Evolutionary conservation across 2,113 vertebrate species (phyloP).

Genomic region (Podarcis raffonei): DNA sequence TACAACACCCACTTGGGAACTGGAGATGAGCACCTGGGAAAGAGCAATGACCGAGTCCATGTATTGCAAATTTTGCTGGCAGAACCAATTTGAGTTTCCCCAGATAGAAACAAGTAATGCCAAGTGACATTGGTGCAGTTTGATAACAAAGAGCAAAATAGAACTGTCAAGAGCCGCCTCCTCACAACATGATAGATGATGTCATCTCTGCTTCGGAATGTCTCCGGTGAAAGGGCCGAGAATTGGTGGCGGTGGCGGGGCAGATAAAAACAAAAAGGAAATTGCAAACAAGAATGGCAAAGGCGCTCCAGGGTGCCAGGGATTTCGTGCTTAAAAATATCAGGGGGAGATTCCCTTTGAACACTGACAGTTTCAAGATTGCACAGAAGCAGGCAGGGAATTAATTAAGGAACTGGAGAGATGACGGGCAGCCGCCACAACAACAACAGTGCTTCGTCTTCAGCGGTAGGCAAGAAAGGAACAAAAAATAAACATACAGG

Average conservation of each 20-base stretch:
- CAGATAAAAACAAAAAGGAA: slow-evolving; percentile 12
- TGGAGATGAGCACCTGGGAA: slow-evolving; percentile 20
- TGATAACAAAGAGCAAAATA: slow-evolving; percentile 54
- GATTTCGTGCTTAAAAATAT: background rate
- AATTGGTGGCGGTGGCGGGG: background rate
- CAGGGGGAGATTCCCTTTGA: background rate
- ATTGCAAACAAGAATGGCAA: slow-evolving; percentile 17
- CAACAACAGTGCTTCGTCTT: background rate
- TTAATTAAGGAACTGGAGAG: background rate
- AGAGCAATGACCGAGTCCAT: rapidly evolving
- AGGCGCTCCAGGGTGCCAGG: background rate
- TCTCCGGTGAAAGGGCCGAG: slow-evolving; percentile 18
- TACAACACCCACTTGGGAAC: background rate
- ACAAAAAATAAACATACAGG: background rate
- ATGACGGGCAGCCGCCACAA: background rate
- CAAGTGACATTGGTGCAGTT: slow-evolving; percentile 44
- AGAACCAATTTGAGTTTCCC: slow-evolving; percentile 56
- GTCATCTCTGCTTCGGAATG: slow-evolving; percentile 28
- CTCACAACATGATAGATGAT: slow-evolving; percentile 37
- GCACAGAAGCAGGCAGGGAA: background rate
- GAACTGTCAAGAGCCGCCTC: slow-evolving; percentile 51
- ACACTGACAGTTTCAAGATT: background rate
- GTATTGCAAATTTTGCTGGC: slow-evolving; percentile 42
- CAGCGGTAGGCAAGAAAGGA: background rate
- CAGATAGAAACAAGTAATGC: slow-evolving; percentile 37